These are phyloP conservation scores for Doryteuthis pealeii DNA, from an alignment of 1,140 invertebrate species.

Conservation along the genomic window DNA sequence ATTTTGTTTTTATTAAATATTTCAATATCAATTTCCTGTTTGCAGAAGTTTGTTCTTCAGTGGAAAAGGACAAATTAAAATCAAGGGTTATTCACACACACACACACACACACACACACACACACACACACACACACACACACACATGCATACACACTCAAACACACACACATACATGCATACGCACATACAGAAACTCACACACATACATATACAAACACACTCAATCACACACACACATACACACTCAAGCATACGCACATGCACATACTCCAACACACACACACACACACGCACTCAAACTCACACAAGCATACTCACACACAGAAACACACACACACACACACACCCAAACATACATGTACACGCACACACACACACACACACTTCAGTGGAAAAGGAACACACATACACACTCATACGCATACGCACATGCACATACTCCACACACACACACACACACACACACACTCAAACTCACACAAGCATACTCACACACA, in stretches of 20 bases:
- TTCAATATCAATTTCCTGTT: too few species aligned
- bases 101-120: neutral
- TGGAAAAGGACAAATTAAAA: too few species aligned
- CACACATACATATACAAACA: neutral
- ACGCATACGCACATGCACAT: neutral
- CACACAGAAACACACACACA: neutral
- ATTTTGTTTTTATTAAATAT: too few species aligned
- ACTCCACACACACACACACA: neutral
- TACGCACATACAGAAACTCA: neutral
- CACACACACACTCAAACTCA: neutral
- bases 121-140: constrained; percentile 1
- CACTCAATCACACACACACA: too few species aligned
- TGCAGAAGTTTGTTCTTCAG: too few species aligned
- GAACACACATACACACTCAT: neutral
- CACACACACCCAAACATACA: neutral
- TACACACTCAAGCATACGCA: too few species aligned
- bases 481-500: neutral
- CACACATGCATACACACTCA: too few species aligned
- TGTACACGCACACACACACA: neutral
- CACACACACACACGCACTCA: neutral
- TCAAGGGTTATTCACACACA: too few species aligned
- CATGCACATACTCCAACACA: too few species aligned
- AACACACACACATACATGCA: neutral
- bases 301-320: neutral
- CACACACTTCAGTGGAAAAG: neutral